Percentiles rank a stretch among this genome's conserved stretches.
Evolutionary conservation across 2,113 vertebrate species (phyloP).

Genomic region (Lagopus leucura): DNA sequence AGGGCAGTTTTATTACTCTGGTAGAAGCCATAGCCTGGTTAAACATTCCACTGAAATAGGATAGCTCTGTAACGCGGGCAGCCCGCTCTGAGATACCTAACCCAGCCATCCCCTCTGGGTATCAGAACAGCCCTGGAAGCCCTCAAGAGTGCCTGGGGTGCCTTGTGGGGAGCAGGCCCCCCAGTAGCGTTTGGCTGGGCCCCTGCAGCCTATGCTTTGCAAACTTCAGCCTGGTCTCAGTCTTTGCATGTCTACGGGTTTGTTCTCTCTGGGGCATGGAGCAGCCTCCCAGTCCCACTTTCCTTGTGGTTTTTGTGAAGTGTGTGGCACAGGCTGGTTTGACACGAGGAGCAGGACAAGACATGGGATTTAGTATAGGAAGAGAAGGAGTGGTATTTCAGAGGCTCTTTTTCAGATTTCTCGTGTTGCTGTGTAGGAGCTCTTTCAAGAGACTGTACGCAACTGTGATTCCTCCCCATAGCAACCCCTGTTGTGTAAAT

Average conservation of each 20-base stretch:
- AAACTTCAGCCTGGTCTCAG: neutral
- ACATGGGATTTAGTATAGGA: neutral
- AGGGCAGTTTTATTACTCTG: neutral
- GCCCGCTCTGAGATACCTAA: constrained; percentile 12
- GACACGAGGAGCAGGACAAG: neutral
- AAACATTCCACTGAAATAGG: constrained; percentile 38
- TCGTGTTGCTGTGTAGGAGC: neutral
- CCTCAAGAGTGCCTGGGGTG: neutral
- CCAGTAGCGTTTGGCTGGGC: neutral
- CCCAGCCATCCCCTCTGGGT: neutral
- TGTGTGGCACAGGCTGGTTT: neutral
- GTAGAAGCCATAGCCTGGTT: neutral
- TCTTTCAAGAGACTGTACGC: neutral
- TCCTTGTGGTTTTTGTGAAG: neutral
- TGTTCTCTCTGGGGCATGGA: neutral
- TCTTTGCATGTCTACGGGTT: neutral
- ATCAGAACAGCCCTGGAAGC: constrained; percentile 36
- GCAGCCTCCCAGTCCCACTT: neutral
- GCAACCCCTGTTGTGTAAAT: constrained; percentile 59
- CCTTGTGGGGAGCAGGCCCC: neutral
- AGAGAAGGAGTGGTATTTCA: neutral
- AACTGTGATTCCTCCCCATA: constrained; percentile 20
- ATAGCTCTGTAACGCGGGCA: neutral
- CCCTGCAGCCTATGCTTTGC: neutral
- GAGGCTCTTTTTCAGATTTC: neutral